Conservation (phyloP, 2,113 vertebrate genomes). For the Peromyscus californicus region DNA sequence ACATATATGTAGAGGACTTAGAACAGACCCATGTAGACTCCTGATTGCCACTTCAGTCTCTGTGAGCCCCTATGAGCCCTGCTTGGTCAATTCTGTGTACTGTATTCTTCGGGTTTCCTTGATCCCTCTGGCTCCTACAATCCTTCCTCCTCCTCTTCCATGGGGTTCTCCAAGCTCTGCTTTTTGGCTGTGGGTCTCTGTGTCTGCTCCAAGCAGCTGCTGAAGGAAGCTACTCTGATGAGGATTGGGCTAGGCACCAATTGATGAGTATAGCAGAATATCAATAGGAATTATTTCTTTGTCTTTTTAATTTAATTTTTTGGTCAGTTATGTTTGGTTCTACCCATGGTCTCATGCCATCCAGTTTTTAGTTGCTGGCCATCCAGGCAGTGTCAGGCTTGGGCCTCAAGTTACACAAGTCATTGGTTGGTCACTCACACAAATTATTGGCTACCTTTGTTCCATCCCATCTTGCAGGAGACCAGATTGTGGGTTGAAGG, state of each 20-base stretch:
- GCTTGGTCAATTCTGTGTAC: background rate
- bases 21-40: background rate
- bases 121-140: background rate
- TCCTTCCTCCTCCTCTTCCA: rapidly evolving
- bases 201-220: background rate
- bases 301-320: background rate
- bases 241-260: background rate
- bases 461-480: background rate
- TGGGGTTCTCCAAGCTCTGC: background rate
- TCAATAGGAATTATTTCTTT: background rate
- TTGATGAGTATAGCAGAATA: background rate
- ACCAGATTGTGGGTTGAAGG: background rate
- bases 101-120: too few relatives aligned
- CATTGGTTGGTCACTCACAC: background rate
- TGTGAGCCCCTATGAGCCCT: background rate
- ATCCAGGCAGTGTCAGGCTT: background rate
- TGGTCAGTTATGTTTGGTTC: background rate
- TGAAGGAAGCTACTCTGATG: background rate
- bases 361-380: background rate
- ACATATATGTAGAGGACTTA: background rate
- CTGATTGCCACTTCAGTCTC: background rate
- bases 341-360: background rate
- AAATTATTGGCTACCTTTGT: background rate
- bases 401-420: background rate
- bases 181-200: background rate